A percentile compares a stretch with the other conserved stretches of the same genome.
These are phyloP conservation scores for Drosophila jambulina DNA, from an alignment of 1,140 invertebrate genomes.

Conservation along the genomic window DNA sequence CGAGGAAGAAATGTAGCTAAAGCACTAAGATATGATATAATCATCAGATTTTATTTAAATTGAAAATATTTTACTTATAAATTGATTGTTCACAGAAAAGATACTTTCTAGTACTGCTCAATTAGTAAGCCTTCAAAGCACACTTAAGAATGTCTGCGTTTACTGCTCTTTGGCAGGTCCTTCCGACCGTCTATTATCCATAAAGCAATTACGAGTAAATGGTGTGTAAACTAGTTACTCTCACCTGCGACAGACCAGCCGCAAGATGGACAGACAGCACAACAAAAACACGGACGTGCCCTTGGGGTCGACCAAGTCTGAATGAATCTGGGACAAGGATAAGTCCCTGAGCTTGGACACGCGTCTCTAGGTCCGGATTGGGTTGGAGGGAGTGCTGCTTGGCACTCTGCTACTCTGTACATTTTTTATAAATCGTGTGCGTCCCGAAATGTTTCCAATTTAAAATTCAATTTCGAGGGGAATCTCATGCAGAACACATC, in stretches of 20 bases:
- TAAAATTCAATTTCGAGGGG: conserved; percentile 9
- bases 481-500: background rate
- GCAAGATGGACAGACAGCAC: conserved; percentile 4
- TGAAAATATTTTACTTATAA: background rate
- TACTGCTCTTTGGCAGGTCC: conserved; percentile 1
- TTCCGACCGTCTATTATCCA: background rate
- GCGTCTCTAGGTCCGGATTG: background rate
- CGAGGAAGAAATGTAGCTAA: background rate
- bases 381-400: background rate
- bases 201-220: conserved; percentile 19
- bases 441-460: conserved; percentile 17
- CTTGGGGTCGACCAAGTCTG: conserved; percentile 4
- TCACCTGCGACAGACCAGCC: conserved; percentile 7
- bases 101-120: background rate
- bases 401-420: conserved; percentile 2
- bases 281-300: conserved; percentile 5
- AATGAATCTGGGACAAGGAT: conserved; percentile 16
- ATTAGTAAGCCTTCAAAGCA: background rate
- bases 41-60: background rate
- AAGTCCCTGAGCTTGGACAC: conserved; percentile 9
- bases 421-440: conserved; percentile 15
- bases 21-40: no score
- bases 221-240: conserved; percentile 11
- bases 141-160: background rate
- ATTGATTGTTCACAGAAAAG: background rate